Conservation (phyloP, 2,888 invertebrate genomes). For the Mycogona germanica region DNA sequence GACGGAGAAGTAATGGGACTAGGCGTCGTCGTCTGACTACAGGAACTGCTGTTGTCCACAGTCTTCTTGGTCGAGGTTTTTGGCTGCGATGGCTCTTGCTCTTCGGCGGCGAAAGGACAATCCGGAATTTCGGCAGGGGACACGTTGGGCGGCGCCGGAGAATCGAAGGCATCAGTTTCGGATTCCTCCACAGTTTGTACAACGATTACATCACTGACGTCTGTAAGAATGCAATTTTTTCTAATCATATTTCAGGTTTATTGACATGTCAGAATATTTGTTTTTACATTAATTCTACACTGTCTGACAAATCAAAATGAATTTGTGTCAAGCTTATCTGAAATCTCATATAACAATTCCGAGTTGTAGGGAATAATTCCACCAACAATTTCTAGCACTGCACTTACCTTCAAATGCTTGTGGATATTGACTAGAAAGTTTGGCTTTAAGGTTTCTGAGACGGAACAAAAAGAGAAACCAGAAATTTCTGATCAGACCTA, state of each 20-base stretch:
- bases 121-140: too few relatives aligned
- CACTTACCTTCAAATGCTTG: conserved; percentile 28
- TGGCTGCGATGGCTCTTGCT: too few relatives aligned
- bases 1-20: conserved; percentile 13
- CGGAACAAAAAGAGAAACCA: neutral
- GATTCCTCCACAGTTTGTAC: neutral
- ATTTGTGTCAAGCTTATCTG: neutral
- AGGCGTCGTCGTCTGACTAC: conserved; percentile 16
- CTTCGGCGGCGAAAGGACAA: too few relatives aligned
- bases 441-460: conserved; percentile 52
- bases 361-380: too few relatives aligned
- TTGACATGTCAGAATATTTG: too few relatives aligned
- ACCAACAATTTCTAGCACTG: neutral
- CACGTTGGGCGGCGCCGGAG: too few relatives aligned
- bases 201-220: neutral
- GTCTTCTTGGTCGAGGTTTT: too few relatives aligned
- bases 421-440: conserved; percentile 43
- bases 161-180: neutral
- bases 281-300: too few relatives aligned
- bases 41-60: conserved; percentile 14
- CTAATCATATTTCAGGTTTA: neutral
- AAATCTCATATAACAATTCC: neutral
- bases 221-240: neutral
- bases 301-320: conserved; percentile 5
- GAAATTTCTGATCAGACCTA: neutral